Conservation (phyloP, 2,113 vertebrate genomes). For the Phalacrocorax carbo region DNA sequence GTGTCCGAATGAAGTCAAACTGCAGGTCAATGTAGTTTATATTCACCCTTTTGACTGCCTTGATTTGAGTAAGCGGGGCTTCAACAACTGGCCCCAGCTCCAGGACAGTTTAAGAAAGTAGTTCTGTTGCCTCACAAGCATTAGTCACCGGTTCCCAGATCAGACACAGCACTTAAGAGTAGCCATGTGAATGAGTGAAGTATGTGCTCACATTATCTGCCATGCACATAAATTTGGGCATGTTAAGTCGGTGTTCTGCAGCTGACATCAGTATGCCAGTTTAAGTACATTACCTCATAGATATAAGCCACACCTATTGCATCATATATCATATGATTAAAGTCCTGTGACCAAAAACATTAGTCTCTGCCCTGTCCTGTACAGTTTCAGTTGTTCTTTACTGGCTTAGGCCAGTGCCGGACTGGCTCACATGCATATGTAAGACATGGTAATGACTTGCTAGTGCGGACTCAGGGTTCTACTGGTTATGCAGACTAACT, state of each 20-base stretch:
- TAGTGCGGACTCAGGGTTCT: neutral
- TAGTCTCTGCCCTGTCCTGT: neutral
- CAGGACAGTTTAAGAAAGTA: neutral
- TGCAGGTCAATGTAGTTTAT: neutral
- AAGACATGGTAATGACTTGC: neutral
- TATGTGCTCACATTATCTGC: neutral
- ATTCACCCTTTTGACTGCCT: neutral
- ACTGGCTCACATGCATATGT: neutral
- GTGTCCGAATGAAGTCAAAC: neutral
- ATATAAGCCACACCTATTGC: neutral
- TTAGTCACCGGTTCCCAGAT: neutral
- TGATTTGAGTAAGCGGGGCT: neutral
- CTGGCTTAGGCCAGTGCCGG: neutral
- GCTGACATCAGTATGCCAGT: neutral
- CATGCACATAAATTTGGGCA: neutral
- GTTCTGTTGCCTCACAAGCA: neutral
- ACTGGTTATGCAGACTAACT: neutral
- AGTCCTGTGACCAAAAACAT: neutral
- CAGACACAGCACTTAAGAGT: rapidly evolving
- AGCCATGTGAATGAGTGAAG: neutral
- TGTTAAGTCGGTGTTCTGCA: neutral
- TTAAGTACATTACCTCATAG: neutral
- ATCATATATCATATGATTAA: neutral
- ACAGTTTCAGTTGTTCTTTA: neutral
- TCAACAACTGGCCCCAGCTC: neutral